Evolutionary conservation across 2,797 vertebrate genomes (phyloP), one percentile per base, ranked within the genome.

Genomic region (Enteromius viviparus): DNA sequence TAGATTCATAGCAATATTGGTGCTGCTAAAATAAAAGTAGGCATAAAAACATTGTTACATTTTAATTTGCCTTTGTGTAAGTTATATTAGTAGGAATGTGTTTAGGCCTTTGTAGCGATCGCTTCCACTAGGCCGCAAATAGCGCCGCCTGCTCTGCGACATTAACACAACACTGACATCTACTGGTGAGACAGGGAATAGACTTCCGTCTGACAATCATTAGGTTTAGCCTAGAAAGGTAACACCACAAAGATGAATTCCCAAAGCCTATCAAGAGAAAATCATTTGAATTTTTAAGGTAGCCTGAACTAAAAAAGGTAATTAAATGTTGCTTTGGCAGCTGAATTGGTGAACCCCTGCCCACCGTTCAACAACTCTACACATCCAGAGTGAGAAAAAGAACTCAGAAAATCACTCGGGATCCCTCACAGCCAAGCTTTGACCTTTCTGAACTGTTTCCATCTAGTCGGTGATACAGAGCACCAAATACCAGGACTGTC

Each of bases 151-250:
- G 55, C 11, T 76, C 4, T 34, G 60, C 15, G 37, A 62, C 8
- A 58, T 34, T 53, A 51, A 76, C 40, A 45, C 85, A 23, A 87
- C 85, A 64, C 88, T 91, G 91, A 87, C 91, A 85, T 88, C 93
- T 93, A 85, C 89, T 78, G 92, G 47, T 66, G 6, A 78, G 14
- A 42, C 7, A 17, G 32, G 0, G 37, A 40, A 75, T 47, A 23
- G n/a, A 47, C 37, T 45, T 40, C 12, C 14, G 21, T 26, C 14
- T 60, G 21, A 40, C 32, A 74, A 23, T 0, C 21, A 1, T n/a
- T n/a, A 23, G 65, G 65, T n/a, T 34, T 34, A 40, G 7, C 40
- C 8, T 40, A 55, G 21, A 58, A 1, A 29, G 10, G 64, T 21
- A 66, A 37, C 9, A 21, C 19, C 15, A 71, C 17, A 70, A 47